Percentiles rank a stretch among this genome's conserved stretches.
phyloP scores from a whole-genome alignment of 1,140 invertebrate genomes.

The Hylaeus anthracinus region DNA sequence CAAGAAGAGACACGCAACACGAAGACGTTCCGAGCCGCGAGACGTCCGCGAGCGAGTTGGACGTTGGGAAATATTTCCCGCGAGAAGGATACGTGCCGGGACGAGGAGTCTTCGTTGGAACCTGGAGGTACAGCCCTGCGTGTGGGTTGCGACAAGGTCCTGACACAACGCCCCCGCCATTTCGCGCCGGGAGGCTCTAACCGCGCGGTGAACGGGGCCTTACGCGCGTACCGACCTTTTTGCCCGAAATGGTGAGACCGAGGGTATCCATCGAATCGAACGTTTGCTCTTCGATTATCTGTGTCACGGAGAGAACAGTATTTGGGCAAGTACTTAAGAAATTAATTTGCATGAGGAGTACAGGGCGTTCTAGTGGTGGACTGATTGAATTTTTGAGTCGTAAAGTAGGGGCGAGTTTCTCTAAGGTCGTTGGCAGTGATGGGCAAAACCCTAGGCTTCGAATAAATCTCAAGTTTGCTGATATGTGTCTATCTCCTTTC shows the following conservation, averaged over 20 bases:
- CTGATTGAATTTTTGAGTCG: too few species aligned
- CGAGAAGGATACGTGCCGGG: conserved; percentile 5
- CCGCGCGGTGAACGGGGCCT: conserved; percentile 68
- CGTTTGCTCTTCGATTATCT: conserved; percentile 55
- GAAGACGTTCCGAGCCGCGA: too few species aligned
- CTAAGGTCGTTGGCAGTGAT: too few species aligned
- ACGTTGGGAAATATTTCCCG: background rate
- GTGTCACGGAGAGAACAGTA: conserved; percentile 24
- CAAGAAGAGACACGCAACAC: too few species aligned
- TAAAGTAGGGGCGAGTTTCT: too few species aligned
- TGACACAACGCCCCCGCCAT: conserved; percentile 74
- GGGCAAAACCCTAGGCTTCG: too few species aligned
- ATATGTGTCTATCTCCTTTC: too few species aligned
- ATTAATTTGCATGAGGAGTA: too few species aligned
- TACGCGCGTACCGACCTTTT: conserved; percentile 71
- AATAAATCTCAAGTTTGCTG: too few species aligned
- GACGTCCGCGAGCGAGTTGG: background rate
- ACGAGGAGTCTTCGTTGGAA: conserved; percentile 59
- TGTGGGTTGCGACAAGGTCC: conserved; percentile 77
- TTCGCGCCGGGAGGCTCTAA: conserved; percentile 56
- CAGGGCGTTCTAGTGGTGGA: too few species aligned
- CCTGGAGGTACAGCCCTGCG: conserved; percentile 69
- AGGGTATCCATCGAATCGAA: conserved; percentile 66
- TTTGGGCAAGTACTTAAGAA: too few species aligned
- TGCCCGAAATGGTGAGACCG: conserved; percentile 73